Conservation (phyloP, 2,113 vertebrate species). For the Macquaria ambigua region DNA sequence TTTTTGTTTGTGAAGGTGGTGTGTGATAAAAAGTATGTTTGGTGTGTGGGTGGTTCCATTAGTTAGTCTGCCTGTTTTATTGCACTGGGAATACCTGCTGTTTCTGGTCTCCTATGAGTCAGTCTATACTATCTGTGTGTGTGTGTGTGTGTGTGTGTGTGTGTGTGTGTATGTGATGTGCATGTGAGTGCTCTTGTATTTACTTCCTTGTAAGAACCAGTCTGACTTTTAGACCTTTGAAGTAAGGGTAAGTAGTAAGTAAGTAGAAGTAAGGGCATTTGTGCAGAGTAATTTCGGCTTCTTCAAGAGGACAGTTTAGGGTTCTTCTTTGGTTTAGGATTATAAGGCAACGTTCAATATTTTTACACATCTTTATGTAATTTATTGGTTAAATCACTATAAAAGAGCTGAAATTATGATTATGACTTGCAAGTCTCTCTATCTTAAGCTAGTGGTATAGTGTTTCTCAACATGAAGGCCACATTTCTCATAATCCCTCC, state of each 20-base stretch:
- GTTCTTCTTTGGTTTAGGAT: conserved; percentile 14
- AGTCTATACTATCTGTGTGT: conserved; percentile 40
- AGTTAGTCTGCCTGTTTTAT: conserved; percentile 77
- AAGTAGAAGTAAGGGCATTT: conserved; percentile 1
- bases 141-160: conserved; percentile 12
- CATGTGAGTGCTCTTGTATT: not conserved
- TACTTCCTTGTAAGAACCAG: not conserved
- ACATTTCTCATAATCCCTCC: conserved; percentile 1
- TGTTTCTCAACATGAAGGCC: conserved; percentile 33
- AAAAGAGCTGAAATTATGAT: conserved; percentile 13
- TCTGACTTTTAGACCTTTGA: conserved; percentile 31
- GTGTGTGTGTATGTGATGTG: not conserved
- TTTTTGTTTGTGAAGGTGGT: conserved; percentile 68
- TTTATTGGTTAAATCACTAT: conserved; percentile 1
- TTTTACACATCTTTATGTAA: not conserved
- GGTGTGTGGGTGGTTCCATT: conserved; percentile 78
- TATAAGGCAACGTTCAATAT: not conserved
- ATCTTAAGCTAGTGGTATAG: not conserved
- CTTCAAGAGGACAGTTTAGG: not conserved
- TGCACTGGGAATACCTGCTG: conserved; percentile 72
- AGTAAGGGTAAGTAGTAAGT: not conserved
- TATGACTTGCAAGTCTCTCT: not conserved
- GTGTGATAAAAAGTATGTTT: conserved; percentile 72
- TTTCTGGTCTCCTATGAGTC: conserved; percentile 65
- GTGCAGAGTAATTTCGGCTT: conserved; percentile 11